A percentile compares a stretch with the other conserved stretches of the same genome.
Evolutionary conservation across 2,797 vertebrate species (phyloP).

Genomic region (Emys orbicularis): DNA sequence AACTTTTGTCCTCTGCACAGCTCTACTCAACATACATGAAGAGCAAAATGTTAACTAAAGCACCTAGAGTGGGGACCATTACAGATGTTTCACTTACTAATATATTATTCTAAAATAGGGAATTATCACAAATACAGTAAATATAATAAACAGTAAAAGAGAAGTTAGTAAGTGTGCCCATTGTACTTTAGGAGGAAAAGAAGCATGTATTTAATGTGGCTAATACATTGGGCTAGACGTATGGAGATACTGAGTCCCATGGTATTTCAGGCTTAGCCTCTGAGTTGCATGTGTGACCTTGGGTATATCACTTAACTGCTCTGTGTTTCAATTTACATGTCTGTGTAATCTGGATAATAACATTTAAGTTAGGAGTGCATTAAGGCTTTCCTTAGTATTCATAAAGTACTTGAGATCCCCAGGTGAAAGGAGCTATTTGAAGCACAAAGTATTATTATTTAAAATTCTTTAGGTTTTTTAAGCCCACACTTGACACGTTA

Average conservation of each 20-base stretch:
- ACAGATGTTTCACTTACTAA: not conserved
- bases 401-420: not conserved
- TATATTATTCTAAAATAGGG: not conserved
- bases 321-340: not conserved
- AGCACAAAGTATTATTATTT: not conserved
- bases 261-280: not conserved
- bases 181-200: not conserved
- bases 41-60: not conserved
- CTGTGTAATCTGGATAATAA: not conserved
- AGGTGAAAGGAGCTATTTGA: not conserved
- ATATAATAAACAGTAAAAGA: not conserved
- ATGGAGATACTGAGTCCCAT: not conserved
- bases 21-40: not conserved
- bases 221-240: not conserved
- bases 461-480: not conserved
- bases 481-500: not conserved
- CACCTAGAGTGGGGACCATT: not conserved
- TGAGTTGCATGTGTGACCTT: not conserved
- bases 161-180: not conserved
- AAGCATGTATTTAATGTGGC: not conserved
- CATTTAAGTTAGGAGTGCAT: not conserved
- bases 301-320: not conserved
- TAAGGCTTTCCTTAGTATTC: not conserved
- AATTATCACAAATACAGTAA: not conserved
- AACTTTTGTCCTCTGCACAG: not conserved